Conservation (phyloP, 2,888 invertebrate species). For the Agriotes lineatus region DNA sequence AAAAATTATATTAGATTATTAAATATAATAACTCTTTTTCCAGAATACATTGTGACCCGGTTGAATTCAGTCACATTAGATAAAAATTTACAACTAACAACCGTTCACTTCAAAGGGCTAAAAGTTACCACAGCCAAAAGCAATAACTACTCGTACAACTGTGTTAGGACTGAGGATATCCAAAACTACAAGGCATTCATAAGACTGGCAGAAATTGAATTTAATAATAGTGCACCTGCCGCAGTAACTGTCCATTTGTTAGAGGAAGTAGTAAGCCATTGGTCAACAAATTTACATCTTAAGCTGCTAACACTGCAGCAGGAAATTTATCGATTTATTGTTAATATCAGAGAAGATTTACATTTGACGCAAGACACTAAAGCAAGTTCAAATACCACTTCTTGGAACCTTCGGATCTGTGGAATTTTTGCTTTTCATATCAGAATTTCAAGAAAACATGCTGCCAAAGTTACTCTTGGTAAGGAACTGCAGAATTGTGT, state of each 20-base stretch:
- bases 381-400: constrained; percentile 33
- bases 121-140: constrained; percentile 74
- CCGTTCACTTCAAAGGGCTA: constrained; percentile 74
- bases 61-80: constrained; percentile 77
- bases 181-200: constrained; percentile 65
- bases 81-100: constrained; percentile 67
- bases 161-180: constrained; percentile 68
- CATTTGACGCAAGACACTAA: background rate
- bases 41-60: constrained; percentile 77
- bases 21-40: constrained; percentile 50
- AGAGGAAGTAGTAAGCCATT: constrained; percentile 71
- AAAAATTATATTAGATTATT: too few relatives aligned
- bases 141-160: constrained; percentile 68
- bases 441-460: constrained; percentile 76
- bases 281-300: constrained; percentile 86
- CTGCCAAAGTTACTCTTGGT: constrained; percentile 76
- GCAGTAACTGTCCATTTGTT: constrained; percentile 68
- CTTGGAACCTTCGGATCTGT: constrained; percentile 69
- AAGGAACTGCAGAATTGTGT: too few relatives aligned
- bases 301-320: constrained; percentile 74
- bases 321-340: constrained; percentile 35
- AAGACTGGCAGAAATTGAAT: constrained; percentile 68
- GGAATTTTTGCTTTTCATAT: constrained; percentile 75
- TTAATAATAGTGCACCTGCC: constrained; percentile 62
- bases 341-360: constrained; percentile 15